These are phyloP conservation scores for Ptychoptera contaminata DNA, from an alignment of 2,888 invertebrate species.

Conservation along the genomic window DNA sequence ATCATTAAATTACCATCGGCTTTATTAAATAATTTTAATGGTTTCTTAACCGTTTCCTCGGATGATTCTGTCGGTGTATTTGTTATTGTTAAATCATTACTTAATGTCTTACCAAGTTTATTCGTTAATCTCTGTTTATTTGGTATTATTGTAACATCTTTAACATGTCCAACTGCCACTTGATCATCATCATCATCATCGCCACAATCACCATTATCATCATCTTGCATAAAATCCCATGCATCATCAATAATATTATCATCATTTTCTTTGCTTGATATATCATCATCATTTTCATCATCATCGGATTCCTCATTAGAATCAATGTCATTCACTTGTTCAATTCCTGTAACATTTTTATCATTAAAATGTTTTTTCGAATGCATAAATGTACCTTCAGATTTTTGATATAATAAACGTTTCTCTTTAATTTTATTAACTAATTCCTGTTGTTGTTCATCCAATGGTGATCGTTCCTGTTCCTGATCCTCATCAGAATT, in stretches of 20 bases:
- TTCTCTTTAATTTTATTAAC: too few species aligned
- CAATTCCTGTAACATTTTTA: slow-evolving; percentile 8
- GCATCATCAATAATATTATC: slow-evolving; percentile 19
- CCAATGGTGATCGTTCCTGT: slow-evolving; percentile 16
- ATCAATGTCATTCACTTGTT: slow-evolving; percentile 21
- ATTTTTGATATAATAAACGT: too few species aligned
- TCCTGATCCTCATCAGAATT: too few species aligned
- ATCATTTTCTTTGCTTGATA: slow-evolving; percentile 17
- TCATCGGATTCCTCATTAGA: slow-evolving; percentile 17
- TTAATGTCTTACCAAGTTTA: too few species aligned
- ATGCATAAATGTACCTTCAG: too few species aligned
- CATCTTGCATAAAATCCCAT: slow-evolving; percentile 17
- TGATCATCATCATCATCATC: slow-evolving; percentile 10
- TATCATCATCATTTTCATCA: slow-evolving; percentile 10
- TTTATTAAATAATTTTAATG: too few species aligned
- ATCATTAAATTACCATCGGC: too few species aligned
- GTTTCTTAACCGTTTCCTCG: slow-evolving; percentile 12
- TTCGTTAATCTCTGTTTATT: slow-evolving; percentile 18
- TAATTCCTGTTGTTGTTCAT: slow-evolving; percentile 9
- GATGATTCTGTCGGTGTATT: background rate
- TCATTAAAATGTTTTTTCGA: too few species aligned
- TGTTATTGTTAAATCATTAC: slow-evolving; percentile 1
- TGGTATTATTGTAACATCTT: slow-evolving; percentile 26
- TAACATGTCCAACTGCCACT: slow-evolving; percentile 29
- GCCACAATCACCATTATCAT: slow-evolving; percentile 12